These are phyloP conservation scores for Nibea albiflora DNA, from an alignment of 2,113 vertebrate species.

Conservation along the genomic window DNA sequence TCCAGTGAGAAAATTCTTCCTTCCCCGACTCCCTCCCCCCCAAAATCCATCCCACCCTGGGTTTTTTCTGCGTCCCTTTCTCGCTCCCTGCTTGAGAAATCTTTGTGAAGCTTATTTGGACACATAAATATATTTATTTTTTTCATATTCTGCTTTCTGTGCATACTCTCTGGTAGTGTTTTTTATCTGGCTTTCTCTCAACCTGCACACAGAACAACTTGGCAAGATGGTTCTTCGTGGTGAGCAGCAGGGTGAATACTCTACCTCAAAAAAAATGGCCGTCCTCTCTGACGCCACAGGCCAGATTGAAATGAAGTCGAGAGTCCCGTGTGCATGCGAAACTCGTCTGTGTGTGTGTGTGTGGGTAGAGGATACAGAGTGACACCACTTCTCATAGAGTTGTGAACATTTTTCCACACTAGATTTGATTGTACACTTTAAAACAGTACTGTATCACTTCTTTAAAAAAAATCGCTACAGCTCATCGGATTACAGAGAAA, in stretches of 20 bases:
- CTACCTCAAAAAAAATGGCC: constrained; percentile 12
- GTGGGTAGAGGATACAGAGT: constrained; percentile 59
- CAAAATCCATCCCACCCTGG: constrained; percentile 13
- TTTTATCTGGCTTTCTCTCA: constrained; percentile 35
- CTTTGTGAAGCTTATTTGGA: constrained; percentile 78
- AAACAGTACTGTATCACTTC: constrained; percentile 64
- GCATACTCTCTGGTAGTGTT: constrained; percentile 48
- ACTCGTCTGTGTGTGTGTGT: constrained; percentile 1
- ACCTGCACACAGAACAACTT: constrained; percentile 32
- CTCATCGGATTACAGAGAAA: constrained; percentile 61
- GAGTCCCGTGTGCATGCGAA: constrained; percentile 52
- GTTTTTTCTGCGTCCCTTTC: constrained; percentile 24
- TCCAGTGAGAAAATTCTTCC: constrained; percentile 73
- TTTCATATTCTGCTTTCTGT: constrained; percentile 37
- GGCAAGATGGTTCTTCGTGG: constrained; percentile 23
- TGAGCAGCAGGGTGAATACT: constrained; percentile 20
- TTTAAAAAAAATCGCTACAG: constrained; percentile 65
- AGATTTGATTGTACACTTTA: constrained; percentile 77
- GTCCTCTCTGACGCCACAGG: constrained; percentile 17
- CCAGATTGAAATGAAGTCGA: constrained; percentile 27
- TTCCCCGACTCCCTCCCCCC: constrained; percentile 2
- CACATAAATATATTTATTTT: constrained; percentile 67
- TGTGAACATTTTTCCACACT: constrained; percentile 64
- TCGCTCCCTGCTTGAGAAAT: constrained; percentile 62
- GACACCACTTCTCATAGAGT: constrained; percentile 56